These are phyloP conservation scores for Cynopterus brachyotis DNA, from an alignment of 2,113 vertebrate species.

Conservation along the genomic window DNA sequence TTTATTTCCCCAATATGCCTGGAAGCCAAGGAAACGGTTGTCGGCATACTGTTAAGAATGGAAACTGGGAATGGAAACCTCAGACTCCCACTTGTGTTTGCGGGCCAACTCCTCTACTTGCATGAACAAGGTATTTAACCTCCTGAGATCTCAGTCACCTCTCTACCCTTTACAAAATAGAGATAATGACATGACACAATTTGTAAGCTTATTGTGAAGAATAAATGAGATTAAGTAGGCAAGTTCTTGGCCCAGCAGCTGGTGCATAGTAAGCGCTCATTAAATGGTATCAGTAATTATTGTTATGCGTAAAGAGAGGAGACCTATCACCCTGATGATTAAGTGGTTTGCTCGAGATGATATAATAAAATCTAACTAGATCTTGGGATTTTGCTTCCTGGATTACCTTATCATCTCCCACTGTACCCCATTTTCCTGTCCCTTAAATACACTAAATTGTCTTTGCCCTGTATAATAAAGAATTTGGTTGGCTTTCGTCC, in stretches of 20 bases:
- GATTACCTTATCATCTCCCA: background rate
- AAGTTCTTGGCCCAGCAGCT: background rate
- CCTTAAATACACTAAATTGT: background rate
- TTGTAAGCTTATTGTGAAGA: background rate
- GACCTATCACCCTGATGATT: background rate
- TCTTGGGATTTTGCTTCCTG: background rate
- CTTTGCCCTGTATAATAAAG: background rate
- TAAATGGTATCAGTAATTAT: background rate
- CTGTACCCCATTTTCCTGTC: background rate
- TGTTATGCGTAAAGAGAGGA: background rate
- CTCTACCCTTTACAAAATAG: background rate
- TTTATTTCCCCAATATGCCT: constrained; percentile 21
- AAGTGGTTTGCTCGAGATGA: background rate
- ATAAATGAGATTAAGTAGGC: background rate
- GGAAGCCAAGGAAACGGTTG: background rate
- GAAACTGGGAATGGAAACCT: background rate
- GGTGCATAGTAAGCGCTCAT: background rate
- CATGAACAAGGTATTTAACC: constrained; percentile 1
- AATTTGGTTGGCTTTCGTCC: background rate
- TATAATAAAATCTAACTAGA: background rate
- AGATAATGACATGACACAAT: background rate
- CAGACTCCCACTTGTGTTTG: background rate
- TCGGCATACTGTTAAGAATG: background rate
- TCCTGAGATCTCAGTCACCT: background rate
- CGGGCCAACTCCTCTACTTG: background rate